Evolutionary conservation across 2,113 vertebrate species (phyloP), one percentile per base, ranked within the genome.

Genomic region (Eubucco bourcierii): DNA sequence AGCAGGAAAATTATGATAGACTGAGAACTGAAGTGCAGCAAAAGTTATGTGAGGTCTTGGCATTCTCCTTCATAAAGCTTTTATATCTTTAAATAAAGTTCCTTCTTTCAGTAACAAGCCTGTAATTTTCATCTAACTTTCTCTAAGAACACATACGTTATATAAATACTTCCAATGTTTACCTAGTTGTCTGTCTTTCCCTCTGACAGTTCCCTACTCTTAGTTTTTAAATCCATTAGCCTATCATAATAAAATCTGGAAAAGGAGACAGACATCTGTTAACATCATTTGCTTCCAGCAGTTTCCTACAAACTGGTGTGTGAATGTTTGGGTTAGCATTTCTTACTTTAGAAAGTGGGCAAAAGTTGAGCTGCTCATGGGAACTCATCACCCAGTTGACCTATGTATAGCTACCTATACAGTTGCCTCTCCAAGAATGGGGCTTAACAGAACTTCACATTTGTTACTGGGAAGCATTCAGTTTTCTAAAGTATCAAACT

Each of bases 391-490:
- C 8, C 18, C 47, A 53, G 0, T 2, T 34, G 44, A 19, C 8
- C 3, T 21, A 74, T 8, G 15, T 41, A 4, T 2, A 83, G 44
- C 39, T 59, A 41, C 60, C 34, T 39, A 10, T 10, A 44, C 23
- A 52, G 16, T 5, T 78, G 33, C 23, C 59, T 68, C 29, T 56
- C 75, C 47, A 90, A 41, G 56, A 86, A 46, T 1, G 7, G 8
- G 14, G 8, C 34, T 73, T 73, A 65, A 59, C 50, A 55, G 14
- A 88, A 80, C 19, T 65, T 66, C 3, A 7, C 10, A 78, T 33
- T 1, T 1, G 0, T 41, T 39, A 64, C 2, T 6, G 1, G 13
- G 7, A 66, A 77, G 31, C 29, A 59, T 34, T 39, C 31, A 0
- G 2, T 52, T 64, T 75, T 71, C 24, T 64, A 20, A 67, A 87